Percentiles rank a stretch among this genome's conserved stretches.
Conservation (phyloP, 2,113 vertebrate species). For the Tricholaema leucomelas region DNA sequence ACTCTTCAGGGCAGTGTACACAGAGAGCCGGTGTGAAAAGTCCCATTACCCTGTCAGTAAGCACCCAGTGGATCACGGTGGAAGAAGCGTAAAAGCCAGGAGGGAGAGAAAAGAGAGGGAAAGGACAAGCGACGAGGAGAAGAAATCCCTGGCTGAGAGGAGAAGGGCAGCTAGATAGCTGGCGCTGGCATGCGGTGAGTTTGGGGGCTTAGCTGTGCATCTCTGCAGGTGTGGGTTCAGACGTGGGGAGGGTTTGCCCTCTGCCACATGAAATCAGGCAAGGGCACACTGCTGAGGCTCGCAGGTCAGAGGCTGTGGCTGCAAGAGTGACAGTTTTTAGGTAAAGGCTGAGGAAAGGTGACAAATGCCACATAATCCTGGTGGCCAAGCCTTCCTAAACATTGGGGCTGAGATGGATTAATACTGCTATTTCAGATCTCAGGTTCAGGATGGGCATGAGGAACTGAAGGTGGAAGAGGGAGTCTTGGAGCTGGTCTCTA, state of each 20-base stretch:
- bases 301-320: not conserved
- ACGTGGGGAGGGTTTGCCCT: not conserved
- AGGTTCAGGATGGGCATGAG: rapidly evolving
- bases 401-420: not conserved
- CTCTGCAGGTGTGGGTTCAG: not conserved
- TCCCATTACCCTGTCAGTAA: slow-evolving; percentile 76
- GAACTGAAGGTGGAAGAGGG: not conserved
- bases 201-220: not conserved
- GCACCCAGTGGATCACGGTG: slow-evolving; percentile 73
- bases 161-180: slow-evolving; percentile 16
- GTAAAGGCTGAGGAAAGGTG: not conserved
- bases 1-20: slow-evolving; percentile 70
- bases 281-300: not conserved
- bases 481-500: not conserved
- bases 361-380: not conserved
- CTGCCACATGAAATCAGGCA: not conserved
- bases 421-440: not conserved
- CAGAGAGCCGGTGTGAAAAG: slow-evolving; percentile 83
- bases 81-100: slow-evolving; percentile 18
- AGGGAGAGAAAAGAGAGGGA: not conserved
- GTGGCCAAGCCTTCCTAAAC: rapidly evolving
- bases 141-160: not conserved
- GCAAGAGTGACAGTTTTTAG: not conserved
- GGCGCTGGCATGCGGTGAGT: not conserved
- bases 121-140: not conserved